Evolutionary conservation across 2,888 invertebrate species (phyloP), one percentile per base, ranked within the genome.

Genomic region (Temnothorax rugatulus): DNA sequence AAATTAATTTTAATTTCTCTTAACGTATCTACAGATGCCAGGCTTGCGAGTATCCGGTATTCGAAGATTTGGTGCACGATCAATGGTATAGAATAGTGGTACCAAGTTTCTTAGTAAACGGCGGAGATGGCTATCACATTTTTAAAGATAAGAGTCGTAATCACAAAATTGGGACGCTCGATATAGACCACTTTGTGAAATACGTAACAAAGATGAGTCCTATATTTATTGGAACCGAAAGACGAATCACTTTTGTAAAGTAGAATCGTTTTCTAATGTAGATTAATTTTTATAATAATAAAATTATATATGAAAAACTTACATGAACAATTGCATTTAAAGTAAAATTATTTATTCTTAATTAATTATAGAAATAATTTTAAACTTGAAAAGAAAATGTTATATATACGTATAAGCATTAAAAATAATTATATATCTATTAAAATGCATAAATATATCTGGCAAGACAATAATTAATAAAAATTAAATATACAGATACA

Each of bases 101-200:
- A 1, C 95, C 96, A 64, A 95, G 95, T 1, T 93, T 91, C 71
- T 41, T 94, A 1, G 18, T 90, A 0, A 5, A n/a, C 0, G 98
- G 97, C 15, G 98, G 98, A 66, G 97, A 97, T 92, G 97, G 97
- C 0, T 97, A 96, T 92, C 91, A 95, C 83, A 96, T 96, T 90
- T 93, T 95, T 91, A 92, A 95, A 0, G 93, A 96, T 0, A 95
- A 96, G 90, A 93, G 96, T 25, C 94, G 95, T 84, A 96, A 96
- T 91, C 82, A 95, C 38, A 91, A 93, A 68, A 93, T 94, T 68
- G 95, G 96, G 50, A 94, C 93, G 0, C 87, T 96, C 0, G 97
- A 97, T 92, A 95, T 96, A 86, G 96, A 96, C 85, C 94, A 96
- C 88, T 93, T 96, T 84, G 95, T 95, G 82, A 92, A 94, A 0